Base-by-base conservation (phyloP, 2,888 invertebrate species). In the Noctua janthina region DNA sequence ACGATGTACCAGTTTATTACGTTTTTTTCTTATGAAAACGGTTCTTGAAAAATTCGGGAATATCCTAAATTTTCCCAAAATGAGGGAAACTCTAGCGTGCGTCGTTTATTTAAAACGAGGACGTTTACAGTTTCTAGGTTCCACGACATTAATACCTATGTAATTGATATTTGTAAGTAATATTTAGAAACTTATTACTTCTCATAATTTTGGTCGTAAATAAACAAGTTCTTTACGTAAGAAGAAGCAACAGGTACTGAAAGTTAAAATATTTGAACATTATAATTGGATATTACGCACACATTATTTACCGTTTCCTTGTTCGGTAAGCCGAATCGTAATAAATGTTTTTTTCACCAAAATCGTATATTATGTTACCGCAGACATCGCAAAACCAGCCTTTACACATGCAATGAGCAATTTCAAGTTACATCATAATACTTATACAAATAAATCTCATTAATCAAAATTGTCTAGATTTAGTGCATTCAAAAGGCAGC, bases 251-350 rank as follows among this genome's bases (percentile, higher is more conserved):
- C 62, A n/a, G 35, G 23, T 54, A 62, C 11, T 72, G 17, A n/a
- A 49, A 78, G 17, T 83, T 76, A 15, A 35, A 71, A 79, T 56
- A 79, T 85, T 82, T 54, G 43, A 56, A 73, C 68, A 49, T 49
- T 51, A 54, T 85, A 75, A 83, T 85, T 83, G 76, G 56, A 51
- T 82, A 69, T 82, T 86, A 84, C 74, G 74, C 39, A 70, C 59
- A 70, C n/a, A 49, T 67, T 82, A 82, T 69, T 70, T 54, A 82
- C n/a, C 2, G 35, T 56, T 83, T 83, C 73, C 85, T 69, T 59
- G 64, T 86, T 76, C 29, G 68, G 68, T 86, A 83, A 83, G 13
- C 29, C 54, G 39, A 68, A 66, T 20, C 74, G 62, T 72, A 72
- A 69, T 62, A 64, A 69, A 85, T 76, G 43, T 81, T 74, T 51